These are phyloP conservation scores for Macrobrachium rosenbergii DNA, from an alignment of 1,140 invertebrate genomes.

Conservation along the genomic window DNA sequence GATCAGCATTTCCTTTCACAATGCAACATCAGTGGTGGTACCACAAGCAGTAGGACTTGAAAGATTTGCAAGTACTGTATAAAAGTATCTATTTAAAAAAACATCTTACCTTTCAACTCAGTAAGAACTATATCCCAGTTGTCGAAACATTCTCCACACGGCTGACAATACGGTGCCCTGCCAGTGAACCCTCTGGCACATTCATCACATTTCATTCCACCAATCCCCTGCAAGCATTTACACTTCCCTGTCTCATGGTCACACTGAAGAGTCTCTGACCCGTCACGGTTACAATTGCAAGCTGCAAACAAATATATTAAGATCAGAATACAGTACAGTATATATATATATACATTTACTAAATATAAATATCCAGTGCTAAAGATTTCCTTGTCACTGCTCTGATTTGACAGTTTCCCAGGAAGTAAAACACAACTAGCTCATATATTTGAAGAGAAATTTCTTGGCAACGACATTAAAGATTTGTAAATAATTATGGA, in stretches of 20 bases:
- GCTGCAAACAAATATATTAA: conserved; percentile 33
- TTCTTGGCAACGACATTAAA: no score
- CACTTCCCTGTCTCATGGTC: conserved; percentile 89
- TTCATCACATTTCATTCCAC: conserved; percentile 93
- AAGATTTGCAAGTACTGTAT: no score
- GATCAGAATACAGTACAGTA: neutral
- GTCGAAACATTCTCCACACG: conserved; percentile 99
- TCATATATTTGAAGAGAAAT: no score
- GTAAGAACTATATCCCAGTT: conserved; percentile 95
- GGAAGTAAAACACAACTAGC: no score
- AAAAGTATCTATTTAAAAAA: neutral
- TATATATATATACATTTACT: neutral
- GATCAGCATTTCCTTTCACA: no score
- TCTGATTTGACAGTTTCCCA: no score
- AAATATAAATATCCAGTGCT: neutral
- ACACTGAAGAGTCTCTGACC: conserved; percentile 89
- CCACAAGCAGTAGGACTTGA: no score
- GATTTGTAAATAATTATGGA: no score
- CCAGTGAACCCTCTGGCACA: conserved; percentile 96
- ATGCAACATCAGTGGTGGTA: no score
- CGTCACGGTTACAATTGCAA: conserved; percentile 84
- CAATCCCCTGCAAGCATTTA: conserved; percentile 91
- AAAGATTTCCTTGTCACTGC: neutral
- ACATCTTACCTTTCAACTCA: conserved; percentile 76
- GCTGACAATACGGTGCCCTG: conserved; percentile 87